Evolutionary conservation across 2,888 invertebrate species (phyloP).

Genomic region (Pristionchus fissidentatus): DNA sequence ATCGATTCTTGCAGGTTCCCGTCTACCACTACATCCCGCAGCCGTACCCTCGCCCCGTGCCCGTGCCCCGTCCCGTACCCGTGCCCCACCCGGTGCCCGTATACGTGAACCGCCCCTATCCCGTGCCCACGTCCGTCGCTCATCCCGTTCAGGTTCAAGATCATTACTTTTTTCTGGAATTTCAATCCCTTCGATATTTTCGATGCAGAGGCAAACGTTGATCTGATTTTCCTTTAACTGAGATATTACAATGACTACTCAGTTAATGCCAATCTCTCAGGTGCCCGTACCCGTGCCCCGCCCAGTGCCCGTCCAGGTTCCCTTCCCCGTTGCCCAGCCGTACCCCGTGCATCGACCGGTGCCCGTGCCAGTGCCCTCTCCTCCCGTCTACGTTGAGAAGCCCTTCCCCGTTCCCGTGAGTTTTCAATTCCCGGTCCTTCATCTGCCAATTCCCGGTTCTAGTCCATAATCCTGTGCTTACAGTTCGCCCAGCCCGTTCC

Average conservation of each 20-base stretch:
- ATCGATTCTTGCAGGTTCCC: constrained; percentile 26
- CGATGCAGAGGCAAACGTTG: no score
- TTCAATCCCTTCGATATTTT: neutral
- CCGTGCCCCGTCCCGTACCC: constrained; percentile 25
- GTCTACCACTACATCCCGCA: constrained; percentile 35
- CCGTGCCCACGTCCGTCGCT: constrained; percentile 45
- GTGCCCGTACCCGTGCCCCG: constrained; percentile 16
- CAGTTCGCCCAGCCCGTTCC: neutral
- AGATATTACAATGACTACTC: no score
- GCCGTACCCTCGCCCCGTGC: constrained; percentile 6
- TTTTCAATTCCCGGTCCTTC: neutral
- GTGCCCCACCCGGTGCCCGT: constrained; percentile 20
- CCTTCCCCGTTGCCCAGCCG: constrained; percentile 20
- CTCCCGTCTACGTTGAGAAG: constrained; percentile 14
- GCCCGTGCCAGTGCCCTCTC: constrained; percentile 21
- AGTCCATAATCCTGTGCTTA: neutral
- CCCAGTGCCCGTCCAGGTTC: constrained; percentile 22
- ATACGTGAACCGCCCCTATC: constrained; percentile 18
- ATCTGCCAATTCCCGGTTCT: neutral
- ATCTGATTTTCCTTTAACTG: no score
- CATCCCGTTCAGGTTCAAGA: neutral
- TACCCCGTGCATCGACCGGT: constrained; percentile 35
- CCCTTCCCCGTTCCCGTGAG: neutral
- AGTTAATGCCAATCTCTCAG: no score
- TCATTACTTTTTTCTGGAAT: neutral